Percentiles rank a stretch among this genome's conserved stretches.
Conservation (phyloP, 2,888 invertebrate species). For the Ethmia dodecea region DNA sequence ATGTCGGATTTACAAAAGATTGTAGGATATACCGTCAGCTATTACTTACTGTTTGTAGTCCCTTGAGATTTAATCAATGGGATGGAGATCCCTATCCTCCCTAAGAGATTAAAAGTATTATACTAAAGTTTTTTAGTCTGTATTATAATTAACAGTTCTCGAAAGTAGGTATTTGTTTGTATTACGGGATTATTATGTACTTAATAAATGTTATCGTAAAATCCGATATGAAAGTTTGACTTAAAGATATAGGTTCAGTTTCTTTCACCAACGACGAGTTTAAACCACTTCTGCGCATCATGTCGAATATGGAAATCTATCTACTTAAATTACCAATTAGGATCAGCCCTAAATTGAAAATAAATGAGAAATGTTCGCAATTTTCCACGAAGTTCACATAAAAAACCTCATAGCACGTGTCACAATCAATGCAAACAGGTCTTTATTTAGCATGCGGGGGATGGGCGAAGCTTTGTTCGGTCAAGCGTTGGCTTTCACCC, state of each 20-base stretch:
- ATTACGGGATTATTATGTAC: too few species aligned
- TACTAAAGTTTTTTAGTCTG: too few species aligned
- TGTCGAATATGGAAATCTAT: too few species aligned
- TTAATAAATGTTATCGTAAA: too few species aligned
- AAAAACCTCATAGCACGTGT: conserved; percentile 21
- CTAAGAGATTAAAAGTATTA: conserved; percentile 25
- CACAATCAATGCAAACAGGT: conserved; percentile 33
- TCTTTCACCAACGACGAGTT: too few species aligned
- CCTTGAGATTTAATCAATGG: conserved; percentile 24
- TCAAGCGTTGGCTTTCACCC: conserved; percentile 46
- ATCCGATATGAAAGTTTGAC: too few species aligned
- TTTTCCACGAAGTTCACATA: not conserved
- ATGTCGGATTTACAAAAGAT: conserved; percentile 30
- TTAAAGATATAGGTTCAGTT: too few species aligned
- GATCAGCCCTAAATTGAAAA: not conserved
- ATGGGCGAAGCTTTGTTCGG: conserved; percentile 27
- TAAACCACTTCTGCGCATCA: too few species aligned
- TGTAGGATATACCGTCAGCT: conserved; percentile 27
- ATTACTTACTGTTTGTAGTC: conserved; percentile 26
- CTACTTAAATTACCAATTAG: too few species aligned
- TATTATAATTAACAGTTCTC: too few species aligned
- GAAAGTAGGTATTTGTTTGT: too few species aligned
- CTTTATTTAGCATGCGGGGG: conserved; percentile 39
- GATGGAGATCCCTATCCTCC: conserved; percentile 15
- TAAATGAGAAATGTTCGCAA: not conserved